Base-by-base conservation (phyloP, 2,797 vertebrate species). In the Rhyacichthys aspro region DNA sequence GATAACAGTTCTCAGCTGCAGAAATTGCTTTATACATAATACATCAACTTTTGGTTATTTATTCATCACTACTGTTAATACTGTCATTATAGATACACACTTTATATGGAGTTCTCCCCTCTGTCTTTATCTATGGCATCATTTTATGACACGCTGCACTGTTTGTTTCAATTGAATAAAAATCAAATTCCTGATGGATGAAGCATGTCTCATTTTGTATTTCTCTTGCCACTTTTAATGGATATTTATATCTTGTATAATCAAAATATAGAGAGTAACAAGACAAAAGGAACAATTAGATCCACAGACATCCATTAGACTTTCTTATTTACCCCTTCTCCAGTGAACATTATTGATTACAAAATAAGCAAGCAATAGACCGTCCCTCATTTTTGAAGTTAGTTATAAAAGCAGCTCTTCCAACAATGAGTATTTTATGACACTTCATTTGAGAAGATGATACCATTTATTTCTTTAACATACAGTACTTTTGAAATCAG, bases 1-100 rank as follows among this genome's bases (percentile, higher is more conserved):
- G 67, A 65, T 81, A 74, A 75, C 48, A 39, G 46, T 82, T 80
- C 81, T 80, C 67, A 59, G 74, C 73, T 66, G 66, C 79, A 88
- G 70, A 84, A 89, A 88, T 85, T 72, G 69, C 79, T 66, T 78
- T 69, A 89, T 91, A 72, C 87, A 92, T 90, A 87, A 89, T 82
- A 76, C 80, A 91, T 89, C 47, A 55, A 60, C 56, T 62, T 78
- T 80, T 68, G 69, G 80, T 88, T 88, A 89, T 87, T 86, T 89
- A 89, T 89, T 90, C 78, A 90, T 90, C 82, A 86, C 78, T 72
- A 76, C 74, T 82, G 78, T 85, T 88, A 84, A 75, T 58, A 67
- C 15, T 11, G 16, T 87, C 57, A 43, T 86, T 84, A 82, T 74
- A 82, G 67, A 86, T 72, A 67, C 71, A 74, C 62, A 78, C 62